Base-by-base conservation (phyloP, 2,888 invertebrate species). In the Perizoma affinitatum region DNA sequence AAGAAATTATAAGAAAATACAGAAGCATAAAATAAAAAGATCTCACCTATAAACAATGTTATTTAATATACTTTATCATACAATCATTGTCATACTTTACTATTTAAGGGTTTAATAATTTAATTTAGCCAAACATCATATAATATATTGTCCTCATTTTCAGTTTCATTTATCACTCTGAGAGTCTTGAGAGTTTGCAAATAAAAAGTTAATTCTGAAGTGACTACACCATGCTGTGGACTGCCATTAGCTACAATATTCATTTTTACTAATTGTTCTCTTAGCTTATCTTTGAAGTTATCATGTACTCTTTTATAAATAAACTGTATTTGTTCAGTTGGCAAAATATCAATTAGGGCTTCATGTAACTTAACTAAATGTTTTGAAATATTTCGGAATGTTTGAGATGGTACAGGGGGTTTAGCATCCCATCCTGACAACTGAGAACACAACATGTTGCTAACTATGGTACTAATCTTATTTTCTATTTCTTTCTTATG, bases 231-330 rank as follows among this genome's bases (percentile, higher is more conserved):
- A 83, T 98, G 98, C 81, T 98, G 97, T 2, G 98, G 98, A 50
- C 98, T 98, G n/a, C 98, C 98, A 90, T 98, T 97, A 73, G 98
- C 98, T 58, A 96, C 95, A 71, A 99, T 97, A 80, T 97, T 97
- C 93, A 98, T 95, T 84, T 95, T 96, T 4, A 94, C 82, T 70
- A 99, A 91, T 81, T 97, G 97, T 75, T 97, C 96, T 85, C 97
- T 93, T 71, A 98, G 90, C 80, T 96, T 96, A 70, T 95, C 95
- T 89, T 98, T 97, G 81, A 99, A 98, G 75, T 96, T 96, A 80
- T 94, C 94, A 87, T 98, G 96, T 54, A 97, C 95, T 75, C 95
- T 94, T 73, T 95, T 93, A 74, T 97, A 97, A 70, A 97, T 94
- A 49, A 92, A 90, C 78, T 96, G 94, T 72, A 98, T 96, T 92